Evolutionary conservation across 2,113 vertebrate genomes (phyloP), one percentile per base, ranked within the genome.

Genomic region (Hippocampus abdominalis): DNA sequence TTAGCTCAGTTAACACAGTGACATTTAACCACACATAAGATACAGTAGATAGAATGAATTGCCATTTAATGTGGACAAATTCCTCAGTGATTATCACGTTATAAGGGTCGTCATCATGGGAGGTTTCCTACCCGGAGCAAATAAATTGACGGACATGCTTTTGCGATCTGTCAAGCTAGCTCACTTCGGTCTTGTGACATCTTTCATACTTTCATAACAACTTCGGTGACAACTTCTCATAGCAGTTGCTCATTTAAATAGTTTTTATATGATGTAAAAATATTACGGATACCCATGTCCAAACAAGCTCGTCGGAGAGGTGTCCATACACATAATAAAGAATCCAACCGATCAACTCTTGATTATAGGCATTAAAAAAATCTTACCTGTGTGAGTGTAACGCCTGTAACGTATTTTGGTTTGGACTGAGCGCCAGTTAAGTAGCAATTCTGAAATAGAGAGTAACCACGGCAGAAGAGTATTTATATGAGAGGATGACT

Each of bases 401-500:
- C 48, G 70, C 63, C 73, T 40, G 70, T 7, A 42, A n/a, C 0
- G 23, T 44, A 0, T 29, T 1, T 64, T 6, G 6, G 44, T 48
- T 1, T 16, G 7, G 18, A 13, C 29, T 60, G n/a, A 36, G 21
- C 0, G 16, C 4, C 21, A 44, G 8, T 64, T 32, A 29, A 8
- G 39, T 23, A 0, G 25, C 25, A 29, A 36, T 16, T 61, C 40
- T 12, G 3, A 3, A 40, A 12, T 62, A 11, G 15, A 0, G 0
- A 36, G 13, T 11, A 42, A 8, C 0, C 2, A 39, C 4, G 54
- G 16, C 48, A 29, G 25, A 5, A 36, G 2, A 27, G 71, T 76
- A 53, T 86, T 86, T 89, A 83, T 88, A 66, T 77, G 6, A 18
- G 56, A 32, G 53, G 40, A 40, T 42, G 60, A 70, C 79, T 68